Conservation (phyloP, 1,140 invertebrate genomes). For the Zaprionus kolodkinae region DNA sequence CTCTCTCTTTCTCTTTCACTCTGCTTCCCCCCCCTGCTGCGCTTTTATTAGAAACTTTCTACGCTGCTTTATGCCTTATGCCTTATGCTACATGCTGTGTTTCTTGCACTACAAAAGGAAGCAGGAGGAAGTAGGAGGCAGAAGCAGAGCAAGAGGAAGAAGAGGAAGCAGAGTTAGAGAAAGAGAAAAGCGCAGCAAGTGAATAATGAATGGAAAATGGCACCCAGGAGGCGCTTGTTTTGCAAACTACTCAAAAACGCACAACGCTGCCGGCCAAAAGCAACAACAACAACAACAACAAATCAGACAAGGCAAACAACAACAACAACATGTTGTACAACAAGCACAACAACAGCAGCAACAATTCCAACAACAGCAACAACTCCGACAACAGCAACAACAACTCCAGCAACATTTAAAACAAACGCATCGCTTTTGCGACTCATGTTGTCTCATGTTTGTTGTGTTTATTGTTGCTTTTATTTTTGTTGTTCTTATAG, state of each 20-base stretch:
- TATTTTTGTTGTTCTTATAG: conserved; percentile 2
- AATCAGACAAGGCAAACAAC: not conserved
- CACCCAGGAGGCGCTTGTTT: conserved; percentile 57
- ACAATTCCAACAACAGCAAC: not conserved
- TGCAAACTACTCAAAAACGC: conserved; percentile 37
- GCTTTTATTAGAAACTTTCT: conserved; percentile 2
- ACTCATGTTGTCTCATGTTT: not conserved
- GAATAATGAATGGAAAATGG: conserved; percentile 72
- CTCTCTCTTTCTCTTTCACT: not conserved
- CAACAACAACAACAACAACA: conserved; percentile 3
- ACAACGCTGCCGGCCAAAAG: too few species aligned
- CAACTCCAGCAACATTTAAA: not conserved
- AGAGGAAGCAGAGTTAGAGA: too few species aligned
- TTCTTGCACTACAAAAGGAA: conserved; percentile 14
- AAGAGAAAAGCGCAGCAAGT: conserved; percentile 12
- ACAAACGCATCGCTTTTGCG: conserved; percentile 12
- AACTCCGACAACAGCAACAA: conserved; percentile 1
- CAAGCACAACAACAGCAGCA: not conserved
- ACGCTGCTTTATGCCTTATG: not conserved
- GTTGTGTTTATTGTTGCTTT: not conserved
- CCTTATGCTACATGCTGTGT: conserved; percentile 15
- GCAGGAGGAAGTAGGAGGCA: not conserved
- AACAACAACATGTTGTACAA: not conserved
- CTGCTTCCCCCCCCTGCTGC: not conserved
- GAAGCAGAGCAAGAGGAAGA: too few species aligned